Evolutionary conservation across 2,797 vertebrate species (phyloP).

Genomic region (Notolabrus celidotus): DNA sequence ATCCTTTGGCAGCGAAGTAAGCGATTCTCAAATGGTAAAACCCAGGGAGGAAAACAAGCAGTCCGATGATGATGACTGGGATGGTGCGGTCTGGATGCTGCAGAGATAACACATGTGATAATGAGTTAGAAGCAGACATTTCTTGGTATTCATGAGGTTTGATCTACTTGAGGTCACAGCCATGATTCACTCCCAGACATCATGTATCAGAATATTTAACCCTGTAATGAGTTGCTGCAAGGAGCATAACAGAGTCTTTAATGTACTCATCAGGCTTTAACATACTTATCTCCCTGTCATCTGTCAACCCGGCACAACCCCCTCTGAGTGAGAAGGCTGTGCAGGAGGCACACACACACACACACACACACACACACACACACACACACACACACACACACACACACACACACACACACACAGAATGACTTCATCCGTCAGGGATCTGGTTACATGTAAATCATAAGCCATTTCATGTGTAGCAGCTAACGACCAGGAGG

Average conservation of each 20-base stretch:
- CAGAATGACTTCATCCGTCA: constrained; percentile 40
- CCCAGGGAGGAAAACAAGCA: constrained; percentile 95
- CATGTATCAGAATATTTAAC: neutral
- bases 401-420: constrained; percentile 5
- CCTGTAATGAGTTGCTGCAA: constrained; percentile 3
- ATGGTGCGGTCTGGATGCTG: constrained; percentile 93
- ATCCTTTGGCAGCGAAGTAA: constrained; percentile 95
- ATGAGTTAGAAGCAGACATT: neutral
- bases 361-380: constrained; percentile 5
- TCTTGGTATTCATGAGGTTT: neutral
- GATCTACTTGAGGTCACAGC: neutral
- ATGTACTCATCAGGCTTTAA: constrained; percentile 36
- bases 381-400: neutral
- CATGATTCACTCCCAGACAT: neutral
- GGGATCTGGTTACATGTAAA: constrained; percentile 48
- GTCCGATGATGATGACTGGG: constrained; percentile 93
- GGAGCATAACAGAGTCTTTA: constrained; percentile 1
- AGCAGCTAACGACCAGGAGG: constrained; percentile 25
- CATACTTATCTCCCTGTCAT: constrained; percentile 31
- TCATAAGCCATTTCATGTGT: constrained; percentile 21
- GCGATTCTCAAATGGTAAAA: constrained; percentile 97
- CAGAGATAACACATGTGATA: neutral
- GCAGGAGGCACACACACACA: constrained; percentile 18
- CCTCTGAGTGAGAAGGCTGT: neutral
- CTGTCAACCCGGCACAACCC: constrained; percentile 13